Base-by-base conservation (phyloP, 2,888 invertebrate species). In the Mesorhabditis sp. region DNA sequence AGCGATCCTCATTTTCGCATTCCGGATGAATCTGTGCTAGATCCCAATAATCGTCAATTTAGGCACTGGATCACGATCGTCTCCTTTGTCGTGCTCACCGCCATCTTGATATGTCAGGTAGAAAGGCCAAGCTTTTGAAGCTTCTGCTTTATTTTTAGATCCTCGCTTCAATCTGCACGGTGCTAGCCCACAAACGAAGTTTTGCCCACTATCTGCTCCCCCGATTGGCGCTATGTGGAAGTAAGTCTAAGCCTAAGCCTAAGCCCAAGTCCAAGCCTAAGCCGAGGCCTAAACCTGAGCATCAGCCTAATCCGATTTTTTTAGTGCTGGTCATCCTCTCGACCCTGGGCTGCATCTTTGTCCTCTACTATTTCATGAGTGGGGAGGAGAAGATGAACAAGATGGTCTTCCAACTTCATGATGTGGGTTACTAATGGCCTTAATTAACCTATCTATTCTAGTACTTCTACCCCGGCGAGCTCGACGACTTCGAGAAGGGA, bases 361-460 rank as follows among this genome's bases (percentile, higher is more conserved):
- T 80, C 74, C 43, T 72, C 66, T 65, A 68, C 63, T 82, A 80
- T 69, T 82, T 82, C 62, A 69, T 73, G 13, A 77, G 79, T 28
- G 76, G 73, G 7, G 71, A 74, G 4, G 43, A 63, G n/a, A 66
- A 70, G 7, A 81, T 82, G 67, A 82, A 81, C 72, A 67, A 72
- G 13, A 74, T 72, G 15, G 43, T 80, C 61, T 73, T 82, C 67
- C n/a, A 66, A 6, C 65, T 76, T 43, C 77, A 75, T 67, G 74
- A 80, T 72, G 80, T 80, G n/a, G 7, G 58, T 50, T 50, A 50
- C n/a, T n/a, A 50, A 50, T 13, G n/a, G 58, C 58, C 7, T 2
- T 50, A 50, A n/a, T 28, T 28, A 28, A 28, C 28, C 28, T 28
- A 28, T 28, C 28, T 28, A 28, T 28, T 28, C 43, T 68, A 79